Evolutionary conservation across 2,113 vertebrate species (phyloP).

Genomic region (Chamaetylas fuelleborni): DNA sequence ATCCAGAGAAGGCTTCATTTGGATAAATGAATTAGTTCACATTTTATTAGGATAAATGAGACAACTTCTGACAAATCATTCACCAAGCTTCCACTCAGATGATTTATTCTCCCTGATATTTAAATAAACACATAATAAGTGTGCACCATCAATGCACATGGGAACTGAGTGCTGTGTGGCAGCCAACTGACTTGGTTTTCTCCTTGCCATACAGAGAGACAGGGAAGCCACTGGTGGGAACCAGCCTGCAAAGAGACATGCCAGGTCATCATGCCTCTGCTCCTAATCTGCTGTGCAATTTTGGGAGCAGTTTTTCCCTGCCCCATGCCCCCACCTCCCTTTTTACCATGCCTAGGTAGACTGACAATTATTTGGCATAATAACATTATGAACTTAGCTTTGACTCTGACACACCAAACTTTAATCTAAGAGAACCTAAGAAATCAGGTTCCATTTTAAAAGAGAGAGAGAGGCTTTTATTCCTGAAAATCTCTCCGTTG

Average conservation of each 20-base stretch:
- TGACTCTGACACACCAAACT: not conserved
- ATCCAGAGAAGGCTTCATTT: not conserved
- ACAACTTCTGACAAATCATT: conserved; percentile 27
- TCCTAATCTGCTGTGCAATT: not conserved
- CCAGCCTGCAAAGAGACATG: not conserved
- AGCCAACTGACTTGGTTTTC: not conserved
- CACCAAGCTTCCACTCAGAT: not conserved
- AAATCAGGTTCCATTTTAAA: not conserved
- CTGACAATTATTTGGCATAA: not conserved
- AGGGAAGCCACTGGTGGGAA: not conserved
- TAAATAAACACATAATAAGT: conserved; percentile 13
- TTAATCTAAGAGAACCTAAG: not conserved
- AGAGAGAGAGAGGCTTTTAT: not conserved
- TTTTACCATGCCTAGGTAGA: not conserved
- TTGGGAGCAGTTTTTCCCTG: not conserved
- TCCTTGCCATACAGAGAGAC: not conserved
- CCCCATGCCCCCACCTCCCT: not conserved
- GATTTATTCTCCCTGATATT: conserved; percentile 1
- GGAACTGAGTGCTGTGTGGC: not conserved
- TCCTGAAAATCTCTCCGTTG: conserved; percentile 22
- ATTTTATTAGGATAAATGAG: conserved; percentile 2
- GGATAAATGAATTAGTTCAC: not conserved
- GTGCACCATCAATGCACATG: not conserved
- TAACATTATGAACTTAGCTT: not conserved
- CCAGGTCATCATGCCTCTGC: not conserved